These are phyloP conservation scores for Xylota sylvarum DNA, from an alignment of 2,888 invertebrate genomes.

Conservation along the genomic window DNA sequence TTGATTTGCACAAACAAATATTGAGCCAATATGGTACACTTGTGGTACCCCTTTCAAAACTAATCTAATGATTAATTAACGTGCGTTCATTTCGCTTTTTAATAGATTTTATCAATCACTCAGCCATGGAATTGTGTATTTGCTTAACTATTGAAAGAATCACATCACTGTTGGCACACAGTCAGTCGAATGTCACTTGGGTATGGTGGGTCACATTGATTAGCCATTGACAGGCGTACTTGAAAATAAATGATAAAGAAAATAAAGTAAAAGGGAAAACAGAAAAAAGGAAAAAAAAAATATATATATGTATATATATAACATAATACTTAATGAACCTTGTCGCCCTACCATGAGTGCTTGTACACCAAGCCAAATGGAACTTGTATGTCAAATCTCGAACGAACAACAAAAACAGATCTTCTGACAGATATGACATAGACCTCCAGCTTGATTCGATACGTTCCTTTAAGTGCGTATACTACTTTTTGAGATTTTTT, in stretches of 20 bases:
- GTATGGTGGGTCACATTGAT: conserved; percentile 59
- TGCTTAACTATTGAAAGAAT: conserved; percentile 11
- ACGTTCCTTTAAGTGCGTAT: conserved; percentile 42
- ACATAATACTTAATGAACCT: conserved; percentile 46
- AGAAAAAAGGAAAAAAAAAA: neutral
- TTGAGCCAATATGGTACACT: conserved; percentile 38
- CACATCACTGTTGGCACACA: conserved; percentile 12
- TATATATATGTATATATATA: neutral
- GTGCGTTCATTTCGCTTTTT: conserved; percentile 39
- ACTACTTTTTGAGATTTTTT: conserved; percentile 5
- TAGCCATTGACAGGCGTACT: conserved; percentile 59
- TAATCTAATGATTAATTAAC: conserved; percentile 53
- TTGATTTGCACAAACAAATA: conserved; percentile 61
- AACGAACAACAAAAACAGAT: conserved; percentile 32
- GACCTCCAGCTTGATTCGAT: conserved; percentile 55
- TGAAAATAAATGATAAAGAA: conserved; percentile 4
- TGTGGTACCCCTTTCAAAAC: conserved; percentile 54
- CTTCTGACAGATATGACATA: conserved; percentile 42
- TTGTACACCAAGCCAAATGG: conserved; percentile 53
- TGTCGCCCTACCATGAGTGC: conserved; percentile 46
- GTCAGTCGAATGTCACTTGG: conserved; percentile 46
- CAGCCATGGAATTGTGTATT: conserved; percentile 1
- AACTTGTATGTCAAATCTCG: conserved; percentile 45
- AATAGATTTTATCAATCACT: conserved; percentile 52
- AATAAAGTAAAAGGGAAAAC: conserved; percentile 3